phyloP scores from a whole-genome alignment of 1,140 invertebrate genomes.

The Drosophila elegans region DNA sequence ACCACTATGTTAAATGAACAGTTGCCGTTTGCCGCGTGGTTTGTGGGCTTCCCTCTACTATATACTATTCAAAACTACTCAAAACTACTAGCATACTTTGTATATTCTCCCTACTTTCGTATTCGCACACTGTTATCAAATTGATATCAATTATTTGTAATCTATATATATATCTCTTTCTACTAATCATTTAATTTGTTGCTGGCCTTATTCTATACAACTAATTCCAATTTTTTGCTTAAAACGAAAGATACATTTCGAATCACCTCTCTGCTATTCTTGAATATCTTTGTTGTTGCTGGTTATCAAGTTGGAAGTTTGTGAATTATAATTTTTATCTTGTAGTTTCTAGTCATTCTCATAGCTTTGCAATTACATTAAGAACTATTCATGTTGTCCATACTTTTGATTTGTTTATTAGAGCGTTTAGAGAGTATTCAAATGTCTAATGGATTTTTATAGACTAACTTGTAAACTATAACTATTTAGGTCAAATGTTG shows the following conservation, averaged over 20 bases:
- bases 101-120: slow-evolving; percentile 50
- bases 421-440: neutral
- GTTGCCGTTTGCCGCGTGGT: slow-evolving; percentile 75
- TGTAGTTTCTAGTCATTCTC: slow-evolving; percentile 27
- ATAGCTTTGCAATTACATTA: slow-evolving; percentile 10
- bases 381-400: neutral
- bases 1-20: slow-evolving; percentile 80
- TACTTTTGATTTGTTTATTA: neutral
- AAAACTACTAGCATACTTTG: slow-evolving; percentile 42
- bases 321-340: slow-evolving; percentile 35
- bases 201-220: slow-evolving; percentile 46
- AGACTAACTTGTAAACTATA: too few relatives aligned
- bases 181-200: slow-evolving; percentile 73
- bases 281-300: slow-evolving; percentile 32
- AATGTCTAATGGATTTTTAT: neutral
- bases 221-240: slow-evolving; percentile 71
- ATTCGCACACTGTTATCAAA: slow-evolving; percentile 61
- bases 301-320: slow-evolving; percentile 32
- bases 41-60: slow-evolving; percentile 68
- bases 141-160: slow-evolving; percentile 56
- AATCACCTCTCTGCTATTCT: slow-evolving; percentile 34
- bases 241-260: slow-evolving; percentile 30
- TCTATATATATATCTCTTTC: slow-evolving; percentile 47
- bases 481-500: too few relatives aligned
- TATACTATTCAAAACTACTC: slow-evolving; percentile 11